phyloP scores from a whole-genome alignment of 2,888 invertebrate species.

The Idaea straminata region DNA sequence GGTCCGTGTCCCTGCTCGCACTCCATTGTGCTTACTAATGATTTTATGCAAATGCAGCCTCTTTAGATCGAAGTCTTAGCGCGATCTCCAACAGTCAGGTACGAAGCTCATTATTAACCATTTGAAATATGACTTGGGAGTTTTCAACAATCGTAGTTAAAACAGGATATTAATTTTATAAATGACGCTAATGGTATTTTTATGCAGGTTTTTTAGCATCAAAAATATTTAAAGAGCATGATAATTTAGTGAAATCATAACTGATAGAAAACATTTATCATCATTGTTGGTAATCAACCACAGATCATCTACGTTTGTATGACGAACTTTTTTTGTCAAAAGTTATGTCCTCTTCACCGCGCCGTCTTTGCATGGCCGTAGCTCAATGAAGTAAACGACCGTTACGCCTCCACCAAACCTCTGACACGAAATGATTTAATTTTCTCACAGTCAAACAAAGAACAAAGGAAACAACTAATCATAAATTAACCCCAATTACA shows the following conservation, averaged over 20 bases:
- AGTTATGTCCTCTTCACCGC: no score
- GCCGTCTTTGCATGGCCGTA: not conserved
- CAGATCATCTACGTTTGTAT: no score
- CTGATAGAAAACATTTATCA: no score
- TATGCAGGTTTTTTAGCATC: not conserved
- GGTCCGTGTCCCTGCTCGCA: slow-evolving; percentile 73
- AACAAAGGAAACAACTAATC: slow-evolving; percentile 68
- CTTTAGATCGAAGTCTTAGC: slow-evolving; percentile 80
- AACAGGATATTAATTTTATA: slow-evolving; percentile 39
- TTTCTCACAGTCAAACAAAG: slow-evolving; percentile 48
- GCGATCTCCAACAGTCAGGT: slow-evolving; percentile 79
- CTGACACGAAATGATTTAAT: slow-evolving; percentile 23
- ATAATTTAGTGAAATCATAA: no score
- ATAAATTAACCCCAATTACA: slow-evolving; percentile 75
- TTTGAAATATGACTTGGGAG: slow-evolving; percentile 76
- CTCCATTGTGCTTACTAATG: slow-evolving; percentile 80
- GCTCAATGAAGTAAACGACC: slow-evolving; percentile 9
- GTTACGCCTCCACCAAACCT: not conserved
- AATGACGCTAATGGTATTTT: not conserved
- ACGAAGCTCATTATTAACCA: slow-evolving; percentile 78
- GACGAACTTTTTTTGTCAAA: no score
- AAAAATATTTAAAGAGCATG: no score
- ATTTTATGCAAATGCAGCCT: slow-evolving; percentile 80
- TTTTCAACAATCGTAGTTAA: slow-evolving; percentile 63
- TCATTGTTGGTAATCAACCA: no score